Conservation (phyloP, 2,797 vertebrate genomes). For the Columba guinea region DNA sequence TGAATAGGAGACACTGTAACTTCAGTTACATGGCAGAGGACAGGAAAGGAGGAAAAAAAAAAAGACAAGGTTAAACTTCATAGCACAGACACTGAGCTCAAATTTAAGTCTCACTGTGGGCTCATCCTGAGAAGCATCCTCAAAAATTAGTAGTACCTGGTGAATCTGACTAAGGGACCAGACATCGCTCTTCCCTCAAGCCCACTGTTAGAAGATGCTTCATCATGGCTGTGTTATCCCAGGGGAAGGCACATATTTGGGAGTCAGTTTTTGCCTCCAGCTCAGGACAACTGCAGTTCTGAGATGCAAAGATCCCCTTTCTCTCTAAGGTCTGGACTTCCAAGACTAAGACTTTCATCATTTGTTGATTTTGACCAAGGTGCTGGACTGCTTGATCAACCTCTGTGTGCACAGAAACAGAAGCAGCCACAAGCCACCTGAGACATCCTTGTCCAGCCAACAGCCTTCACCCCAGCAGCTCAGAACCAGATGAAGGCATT, state of each 20-base stretch:
- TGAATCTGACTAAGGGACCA: neutral
- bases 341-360: rapidly evolving
- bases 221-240: rapidly evolving
- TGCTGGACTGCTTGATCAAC: neutral
- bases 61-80: neutral
- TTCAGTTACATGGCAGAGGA: neutral
- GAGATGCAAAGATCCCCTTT: neutral
- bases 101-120: neutral
- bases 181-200: neutral
- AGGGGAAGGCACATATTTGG: rapidly evolving
- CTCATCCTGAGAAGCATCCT: neutral
- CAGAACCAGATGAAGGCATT: neutral
- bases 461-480: neutral
- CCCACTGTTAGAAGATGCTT: neutral
- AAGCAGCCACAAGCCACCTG: neutral
- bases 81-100: neutral
- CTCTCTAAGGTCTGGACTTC: neutral
- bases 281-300: neutral
- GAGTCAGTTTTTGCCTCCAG: neutral
- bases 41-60: no score
- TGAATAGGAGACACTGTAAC: neutral
- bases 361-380: neutral
- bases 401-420: neutral
- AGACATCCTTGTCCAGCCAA: neutral
- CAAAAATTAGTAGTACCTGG: neutral